Evolutionary conservation across 2,797 vertebrate genomes (phyloP).

Genomic region (Alosa sapidissima): DNA sequence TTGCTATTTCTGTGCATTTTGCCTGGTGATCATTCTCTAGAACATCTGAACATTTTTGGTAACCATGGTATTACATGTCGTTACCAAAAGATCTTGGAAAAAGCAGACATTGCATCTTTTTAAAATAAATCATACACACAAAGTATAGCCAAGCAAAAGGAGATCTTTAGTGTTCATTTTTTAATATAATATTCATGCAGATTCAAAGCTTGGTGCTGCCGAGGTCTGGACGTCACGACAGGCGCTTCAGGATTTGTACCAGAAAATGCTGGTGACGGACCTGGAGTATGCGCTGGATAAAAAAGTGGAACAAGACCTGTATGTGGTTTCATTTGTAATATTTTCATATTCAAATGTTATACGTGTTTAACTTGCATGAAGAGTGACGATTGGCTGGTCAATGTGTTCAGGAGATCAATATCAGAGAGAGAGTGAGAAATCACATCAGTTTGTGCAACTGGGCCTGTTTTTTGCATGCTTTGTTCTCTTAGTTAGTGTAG

Average conservation of each 20-base stretch:
- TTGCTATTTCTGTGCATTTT: not conserved
- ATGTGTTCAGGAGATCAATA: not conserved
- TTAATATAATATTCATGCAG: conserved; percentile 61
- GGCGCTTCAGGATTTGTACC: conserved; percentile 97
- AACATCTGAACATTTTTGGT: conserved; percentile 28
- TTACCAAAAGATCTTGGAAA: conserved; percentile 33
- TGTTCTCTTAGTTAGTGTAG: not conserved
- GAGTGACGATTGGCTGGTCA: not conserved
- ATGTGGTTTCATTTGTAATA: conserved; percentile 41
- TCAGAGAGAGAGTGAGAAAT: not conserved
- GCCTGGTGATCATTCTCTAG: not conserved
- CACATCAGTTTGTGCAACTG: not conserved
- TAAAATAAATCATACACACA: not conserved
- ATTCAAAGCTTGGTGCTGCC: conserved; percentile 92
- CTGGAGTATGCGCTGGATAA: conserved; percentile 99
- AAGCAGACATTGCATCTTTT: conserved; percentile 24
- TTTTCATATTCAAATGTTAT: not conserved
- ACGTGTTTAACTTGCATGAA: not conserved
- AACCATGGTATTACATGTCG: conserved; percentile 41
- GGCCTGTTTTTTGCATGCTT: not conserved
- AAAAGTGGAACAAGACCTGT: conserved; percentile 99
- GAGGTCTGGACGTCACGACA: conserved; percentile 99
- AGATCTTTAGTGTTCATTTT: not conserved
- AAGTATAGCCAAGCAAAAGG: not conserved
- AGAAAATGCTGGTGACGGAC: conserved; percentile 98